A percentile compares a stretch with the other conserved stretches of the same genome.
These are phyloP conservation scores for Gymnogyps californianus DNA, from an alignment of 2,113 vertebrate genomes.

Conservation along the genomic window DNA sequence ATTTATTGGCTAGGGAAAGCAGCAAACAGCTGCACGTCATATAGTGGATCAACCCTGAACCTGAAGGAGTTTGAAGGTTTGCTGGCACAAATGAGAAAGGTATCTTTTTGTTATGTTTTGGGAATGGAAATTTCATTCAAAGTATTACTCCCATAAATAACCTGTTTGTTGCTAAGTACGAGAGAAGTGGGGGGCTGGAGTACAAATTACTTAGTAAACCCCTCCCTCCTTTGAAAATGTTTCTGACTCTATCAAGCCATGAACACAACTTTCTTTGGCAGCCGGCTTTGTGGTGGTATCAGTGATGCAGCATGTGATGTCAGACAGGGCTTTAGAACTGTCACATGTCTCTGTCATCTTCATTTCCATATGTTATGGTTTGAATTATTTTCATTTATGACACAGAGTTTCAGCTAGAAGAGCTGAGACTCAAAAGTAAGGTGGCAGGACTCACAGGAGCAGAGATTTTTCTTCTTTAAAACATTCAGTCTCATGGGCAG, in stretches of 20 bases:
- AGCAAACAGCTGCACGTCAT: constrained; percentile 87
- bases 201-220: background rate
- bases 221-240: background rate
- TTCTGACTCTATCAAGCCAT: background rate
- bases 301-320: background rate
- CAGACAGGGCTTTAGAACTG: background rate
- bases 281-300: background rate
- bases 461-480: background rate
- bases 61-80: constrained; percentile 93
- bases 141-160: background rate
- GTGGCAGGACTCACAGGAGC: background rate
- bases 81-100: constrained; percentile 96
- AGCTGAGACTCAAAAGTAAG: background rate
- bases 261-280: background rate
- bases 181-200: background rate
- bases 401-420: background rate
- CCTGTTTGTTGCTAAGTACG: background rate
- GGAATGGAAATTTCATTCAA: background rate
- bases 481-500: background rate
- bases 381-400: background rate
- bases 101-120: constrained; percentile 55
- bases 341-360: background rate
- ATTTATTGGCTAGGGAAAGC: constrained; percentile 97
- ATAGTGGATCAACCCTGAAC: constrained; percentile 90
- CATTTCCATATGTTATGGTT: background rate